phyloP scores from a whole-genome alignment of 2,113 vertebrate genomes.

The Microcebus griseorufus region DNA sequence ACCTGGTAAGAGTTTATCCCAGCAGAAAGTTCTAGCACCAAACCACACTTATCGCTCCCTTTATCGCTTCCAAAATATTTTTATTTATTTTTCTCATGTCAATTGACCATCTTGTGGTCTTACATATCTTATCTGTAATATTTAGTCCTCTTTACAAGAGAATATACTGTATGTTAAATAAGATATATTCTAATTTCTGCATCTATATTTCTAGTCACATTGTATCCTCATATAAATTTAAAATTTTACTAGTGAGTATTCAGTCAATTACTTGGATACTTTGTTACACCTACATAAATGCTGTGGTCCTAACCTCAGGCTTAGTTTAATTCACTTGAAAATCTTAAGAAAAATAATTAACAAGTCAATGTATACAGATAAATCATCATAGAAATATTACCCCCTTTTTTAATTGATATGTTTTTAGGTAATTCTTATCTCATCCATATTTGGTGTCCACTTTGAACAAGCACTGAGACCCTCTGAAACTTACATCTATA shows the following conservation, averaged over 20 bases:
- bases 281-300: neutral
- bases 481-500: neutral
- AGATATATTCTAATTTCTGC: neutral
- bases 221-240: neutral
- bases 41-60: neutral
- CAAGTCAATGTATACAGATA: neutral
- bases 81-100: neutral
- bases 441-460: neutral
- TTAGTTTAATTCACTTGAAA: neutral
- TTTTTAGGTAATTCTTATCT: conserved; percentile 1
- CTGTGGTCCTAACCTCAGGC: neutral
- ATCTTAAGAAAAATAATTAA: neutral
- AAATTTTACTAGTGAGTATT: neutral
- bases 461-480: neutral
- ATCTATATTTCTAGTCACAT: neutral
- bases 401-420: too few species aligned
- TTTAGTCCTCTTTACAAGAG: neutral
- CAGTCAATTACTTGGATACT: neutral
- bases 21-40: neutral
- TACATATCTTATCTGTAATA: neutral
- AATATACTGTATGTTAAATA: neutral
- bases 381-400: neutral
- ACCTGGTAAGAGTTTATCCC: neutral
- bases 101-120: neutral
- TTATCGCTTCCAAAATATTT: conserved; percentile 22